Base-by-base conservation (phyloP, 2,888 invertebrate genomes). In the Calameuta idolon region DNA sequence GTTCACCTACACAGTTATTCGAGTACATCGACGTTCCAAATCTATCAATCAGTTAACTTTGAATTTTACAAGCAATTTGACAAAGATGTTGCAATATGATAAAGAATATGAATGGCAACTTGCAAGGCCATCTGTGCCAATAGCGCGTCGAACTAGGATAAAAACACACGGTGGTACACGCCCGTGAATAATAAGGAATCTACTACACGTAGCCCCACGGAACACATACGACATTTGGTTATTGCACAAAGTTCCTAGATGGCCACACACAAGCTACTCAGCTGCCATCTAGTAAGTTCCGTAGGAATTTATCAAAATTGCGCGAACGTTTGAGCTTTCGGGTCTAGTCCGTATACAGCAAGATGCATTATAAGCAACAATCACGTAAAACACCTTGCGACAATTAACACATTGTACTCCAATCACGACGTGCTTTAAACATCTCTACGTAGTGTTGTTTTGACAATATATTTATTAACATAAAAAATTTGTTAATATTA, bases 121-220 rank as follows among this genome's bases (percentile, higher is more conserved):
- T 81, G 69, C 83, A 83, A 81, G 81, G 81, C 81, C 83, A 83
- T 79, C 83, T 83, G 77, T 81, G 81, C 71, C 79, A 81, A 81
- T 83, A 77, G 81, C 83, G 74, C 82, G 74, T 80, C 79, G 79
- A 81, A 80, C 80, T 81, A 75, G 80, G 79, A 83, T 78, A 81
- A 83, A 84, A 84, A 81, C 83, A 81, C 83, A 80, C 76, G 74
- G 79, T 76, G 55, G 5, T 55, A 55, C 23, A 55, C 55, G 55
- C 55, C 55, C 55, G 55, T 55, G 55, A 55, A 55, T 55, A 55
- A 55, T 15, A 23, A 55, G 55, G 23, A 5, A 5, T 33, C 4
- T 23, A 69, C 15, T 76, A 69, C 31, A 73, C 33, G 33, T 35
- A 55, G n/a, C 37, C 73, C 34, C n/a, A 55, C 55, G 12, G 34